Base-by-base conservation (phyloP, 2,113 vertebrate species). In the Noturus placidus region DNA sequence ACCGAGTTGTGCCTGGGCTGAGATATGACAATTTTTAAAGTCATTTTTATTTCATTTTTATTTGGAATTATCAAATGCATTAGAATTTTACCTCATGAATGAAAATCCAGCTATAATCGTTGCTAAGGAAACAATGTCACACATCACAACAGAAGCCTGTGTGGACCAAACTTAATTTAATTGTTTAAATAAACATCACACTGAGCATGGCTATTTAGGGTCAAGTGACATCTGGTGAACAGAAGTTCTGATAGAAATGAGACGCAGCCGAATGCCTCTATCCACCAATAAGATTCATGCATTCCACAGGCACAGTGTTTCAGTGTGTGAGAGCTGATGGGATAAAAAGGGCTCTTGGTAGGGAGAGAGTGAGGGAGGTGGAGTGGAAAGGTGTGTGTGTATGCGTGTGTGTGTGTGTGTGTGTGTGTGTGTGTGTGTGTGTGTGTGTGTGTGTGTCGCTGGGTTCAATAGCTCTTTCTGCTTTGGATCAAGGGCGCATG, bases 401-500 rank as follows among this genome's bases (percentile, higher is more conserved):
- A 5, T 54, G 42, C 33, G n/a, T n/a, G n/a, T n/a, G 42, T 69
- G 42, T 69, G 22, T 22, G 38, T 30, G 20, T 82, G 59, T 65
- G 81, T 82, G 81, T 80, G 78, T 80, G 78, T 79, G 25, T 77
- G 22, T 59, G n/a, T 59, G 52, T 59, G 78, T 22, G 38, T 65
- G 35, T 65, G 57, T 59, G n/a, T 76, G 20, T 76, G 22, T 78
- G 57, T 50, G 35, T 61, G 35, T 79, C 20, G 33, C 50, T 86
- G 33, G 65, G 87, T 84, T 89, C 85, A 84, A 81, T 86, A 86
- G 82, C 83, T 30, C 63, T 89, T 91, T 84, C 84, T 85, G 87
- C 82, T 85, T 38, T 54, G n/a, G 33, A 89, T 91, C 77, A 86
- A 91, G 87, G 77, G 88, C 83, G 86, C 84, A 85, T 85, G 77